Evolutionary conservation across 35 echinoderm and acorn worm genomes (phyloP).

Genomic region (Heliocidaris tuberculata): DNA sequence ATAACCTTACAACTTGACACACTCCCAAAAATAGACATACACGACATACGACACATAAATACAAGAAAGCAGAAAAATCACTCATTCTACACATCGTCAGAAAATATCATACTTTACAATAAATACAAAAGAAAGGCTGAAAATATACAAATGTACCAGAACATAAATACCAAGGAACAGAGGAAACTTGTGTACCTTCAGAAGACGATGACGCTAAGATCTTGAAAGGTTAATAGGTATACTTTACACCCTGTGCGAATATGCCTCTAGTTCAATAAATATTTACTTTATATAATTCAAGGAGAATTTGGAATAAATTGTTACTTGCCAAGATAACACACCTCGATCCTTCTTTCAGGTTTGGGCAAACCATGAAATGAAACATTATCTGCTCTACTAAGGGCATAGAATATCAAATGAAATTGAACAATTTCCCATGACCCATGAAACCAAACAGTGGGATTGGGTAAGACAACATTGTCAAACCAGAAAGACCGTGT

Average conservation of each 20-base stretch:
- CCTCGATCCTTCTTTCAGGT: no score
- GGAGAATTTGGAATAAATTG: not conserved
- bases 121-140: slow-evolving; percentile 17
- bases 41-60: not conserved
- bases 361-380: no score
- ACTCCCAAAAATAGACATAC: not conserved
- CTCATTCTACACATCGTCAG: not conserved
- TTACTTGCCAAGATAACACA: no score
- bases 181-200: not conserved
- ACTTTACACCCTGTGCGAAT: not conserved
- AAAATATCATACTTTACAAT: slow-evolving; percentile 19
- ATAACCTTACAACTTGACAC: not conserved
- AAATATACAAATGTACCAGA: slow-evolving; percentile 18
- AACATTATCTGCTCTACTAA: no score
- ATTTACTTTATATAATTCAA: not conserved
- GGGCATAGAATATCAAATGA: no score
- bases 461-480: no score
- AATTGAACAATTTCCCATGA: no score
- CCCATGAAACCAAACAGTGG: no score
- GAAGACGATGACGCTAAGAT: not conserved
- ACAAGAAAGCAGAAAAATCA: slow-evolving; percentile 8
- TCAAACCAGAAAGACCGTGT: no score
- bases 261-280: not conserved
- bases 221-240: not conserved
- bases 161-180: not conserved